Evolutionary conservation across 2,797 vertebrate genomes (phyloP).

Genomic region (Stomatorhinus walkeri): DNA sequence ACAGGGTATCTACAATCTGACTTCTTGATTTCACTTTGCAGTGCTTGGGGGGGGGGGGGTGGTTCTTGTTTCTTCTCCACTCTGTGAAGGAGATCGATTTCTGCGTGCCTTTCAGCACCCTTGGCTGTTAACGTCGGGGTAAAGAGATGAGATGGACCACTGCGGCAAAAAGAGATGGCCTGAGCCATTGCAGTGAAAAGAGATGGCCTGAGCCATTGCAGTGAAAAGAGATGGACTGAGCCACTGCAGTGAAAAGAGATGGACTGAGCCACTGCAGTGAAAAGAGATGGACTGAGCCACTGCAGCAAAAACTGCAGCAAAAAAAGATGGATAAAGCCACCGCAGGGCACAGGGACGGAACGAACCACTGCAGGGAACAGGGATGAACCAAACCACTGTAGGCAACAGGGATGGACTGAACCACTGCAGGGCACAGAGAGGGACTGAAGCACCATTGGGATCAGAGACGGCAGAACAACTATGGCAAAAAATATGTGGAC

Average conservation of each 20-base stretch:
- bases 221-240: background rate
- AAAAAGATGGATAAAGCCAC: background rate
- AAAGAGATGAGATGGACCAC: conserved; percentile 30
- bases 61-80: background rate
- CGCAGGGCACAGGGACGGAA: background rate
- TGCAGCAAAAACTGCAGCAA: background rate
- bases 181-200: background rate
- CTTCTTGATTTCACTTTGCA: background rate
- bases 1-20: background rate
- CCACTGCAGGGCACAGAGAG: background rate
- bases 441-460: background rate
- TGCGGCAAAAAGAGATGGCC: background rate
- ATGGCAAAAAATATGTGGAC: background rate
- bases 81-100: background rate
- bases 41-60: background rate
- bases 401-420: background rate
- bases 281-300: background rate
- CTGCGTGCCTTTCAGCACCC: background rate
- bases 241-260: background rate
- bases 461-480: background rate
- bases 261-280: background rate
- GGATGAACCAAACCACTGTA: background rate
- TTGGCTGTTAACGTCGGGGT: conserved; percentile 40
- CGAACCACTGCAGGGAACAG: background rate
- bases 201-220: background rate